Base-by-base conservation (phyloP, 2,797 vertebrate species). In the Liasis olivaceus region DNA sequence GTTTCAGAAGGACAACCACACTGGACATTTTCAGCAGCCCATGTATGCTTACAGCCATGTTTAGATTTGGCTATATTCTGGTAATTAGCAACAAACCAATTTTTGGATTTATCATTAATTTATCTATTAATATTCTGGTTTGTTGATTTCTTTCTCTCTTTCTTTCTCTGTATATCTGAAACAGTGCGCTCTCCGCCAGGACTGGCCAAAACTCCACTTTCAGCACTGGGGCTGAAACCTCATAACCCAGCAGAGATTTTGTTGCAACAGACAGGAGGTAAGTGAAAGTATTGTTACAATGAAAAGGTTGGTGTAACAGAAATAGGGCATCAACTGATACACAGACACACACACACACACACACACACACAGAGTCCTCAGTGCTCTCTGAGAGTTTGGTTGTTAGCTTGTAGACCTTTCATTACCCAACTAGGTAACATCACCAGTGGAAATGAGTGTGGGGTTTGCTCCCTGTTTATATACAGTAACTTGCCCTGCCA, bases 151-250 rank as follows among this genome's bases (percentile, higher is more conserved):
- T 42, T 4, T 2, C 0, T 93, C 1, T 93, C n/a, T 72, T 31
- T 89, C 31, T 69, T 0, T 93, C 8, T 69, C 91, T 63, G 13
- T 84, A 51, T 64, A 84, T 56, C 1, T 87, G 84, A 87, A 0
- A 93, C 96, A 99, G 99, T 98, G 95, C 99, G 99, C 15, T 99
- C 99, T 72, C 99, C 99, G 58, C 99, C 99, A 0, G 99, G 99
- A 93, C 97, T 99, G 92, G 99, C 99, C 92, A 99, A 99, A 98
- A 99, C 99, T 1, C 99, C 99, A 0, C 97, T 99, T 92, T 99
- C 99, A 72, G 99, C 99, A 2, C 96, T 99, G 95, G 99, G 99
- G 36, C 97, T 99, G 96, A 99, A 99, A 89, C 99, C 99, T 59
- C 99, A 99, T 97, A 99, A 99, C 94, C 99, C 99, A 0, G 98